Base-by-base conservation (phyloP, 2,113 vertebrate species). In the Sinocyclocheilus anshuiensis region DNA sequence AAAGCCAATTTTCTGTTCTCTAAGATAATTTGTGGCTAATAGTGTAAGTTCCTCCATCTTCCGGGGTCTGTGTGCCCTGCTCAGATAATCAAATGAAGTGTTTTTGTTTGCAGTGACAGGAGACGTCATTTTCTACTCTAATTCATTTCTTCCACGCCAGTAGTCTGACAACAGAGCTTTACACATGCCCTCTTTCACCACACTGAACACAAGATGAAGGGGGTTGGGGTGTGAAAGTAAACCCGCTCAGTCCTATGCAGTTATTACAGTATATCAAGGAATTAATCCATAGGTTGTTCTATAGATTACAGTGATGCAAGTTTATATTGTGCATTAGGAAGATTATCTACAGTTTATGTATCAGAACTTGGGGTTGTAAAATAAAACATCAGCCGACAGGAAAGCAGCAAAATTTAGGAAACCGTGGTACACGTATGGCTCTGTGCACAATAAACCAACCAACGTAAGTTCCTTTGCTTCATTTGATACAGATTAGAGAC, bases 41-140 rank as follows among this genome's bases (percentile, higher is more conserved):
- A 7, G 18, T 13, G 48, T 22, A 75, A 12, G 26, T 26, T n/a
- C 53, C 16, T 75, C 42, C 79, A 42, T 65, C 53, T 48, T 55
- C 39, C 15, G 1, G 22, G 71, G 13, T 84, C n/a, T 77, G 53
- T 45, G 33, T 48, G 42, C 48, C 16, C 24, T 65, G 67, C 24
- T 48, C 24, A 12, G 33, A 63, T 71, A 39, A 42, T 87, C 48
- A 74, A 24, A 77, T 86, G 33, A 42, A 59, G 74, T 85, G 50
- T 79, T 67, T 63, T 65, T 79, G 39, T 84, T 42, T 67, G 29
- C 33, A 42, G 29, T 45, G 81, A 39, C 6, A 53, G 36, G 2
- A 65, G 67, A 57, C 48, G 75, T 85, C 77, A 81, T 85, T 86
- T 88, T 87, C 80, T 84, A 81, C 83, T 87, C 76, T 84, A 81